Percentiles rank a stretch among this genome's conserved stretches.
phyloP scores from a whole-genome alignment of 2,888 invertebrate species.

The Polymixis flavicincta region DNA sequence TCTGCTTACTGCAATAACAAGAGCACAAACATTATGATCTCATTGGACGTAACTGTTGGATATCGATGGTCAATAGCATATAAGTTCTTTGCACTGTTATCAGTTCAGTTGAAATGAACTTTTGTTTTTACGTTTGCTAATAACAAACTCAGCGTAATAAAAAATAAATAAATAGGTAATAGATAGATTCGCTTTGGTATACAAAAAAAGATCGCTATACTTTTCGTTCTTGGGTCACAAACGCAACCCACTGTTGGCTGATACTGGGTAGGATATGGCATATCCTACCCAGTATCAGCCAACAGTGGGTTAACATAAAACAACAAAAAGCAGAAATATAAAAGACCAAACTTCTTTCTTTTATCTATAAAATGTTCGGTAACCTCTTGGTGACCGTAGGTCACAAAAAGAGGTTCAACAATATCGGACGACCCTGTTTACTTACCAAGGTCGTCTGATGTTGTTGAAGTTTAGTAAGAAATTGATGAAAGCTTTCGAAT shows the following conservation, averaged over 20 bases:
- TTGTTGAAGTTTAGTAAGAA: no score
- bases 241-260: neutral
- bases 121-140: conserved; percentile 10
- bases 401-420: no score
- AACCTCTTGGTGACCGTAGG: no score
- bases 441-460: no score
- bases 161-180: no score
- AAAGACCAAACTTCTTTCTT: no score
- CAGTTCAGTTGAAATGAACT: conserved; percentile 29
- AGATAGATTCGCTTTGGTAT: neutral
- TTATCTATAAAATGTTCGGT: no score
- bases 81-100: conserved; percentile 32
- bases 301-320: no score
- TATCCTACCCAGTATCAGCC: no score
- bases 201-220: neutral
- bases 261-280: neutral
- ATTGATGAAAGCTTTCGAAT: no score
- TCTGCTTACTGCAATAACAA: conserved; percentile 90
- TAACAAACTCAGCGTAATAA: neutral
- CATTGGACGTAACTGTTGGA: conserved; percentile 5
- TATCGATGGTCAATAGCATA: conserved; percentile 39
- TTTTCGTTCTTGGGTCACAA: neutral
- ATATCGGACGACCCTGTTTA: no score
- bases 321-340: no score
- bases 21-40: conserved; percentile 47